These are phyloP conservation scores for Vidua chalybeata DNA, from an alignment of 2,113 vertebrate genomes.

Conservation along the genomic window DNA sequence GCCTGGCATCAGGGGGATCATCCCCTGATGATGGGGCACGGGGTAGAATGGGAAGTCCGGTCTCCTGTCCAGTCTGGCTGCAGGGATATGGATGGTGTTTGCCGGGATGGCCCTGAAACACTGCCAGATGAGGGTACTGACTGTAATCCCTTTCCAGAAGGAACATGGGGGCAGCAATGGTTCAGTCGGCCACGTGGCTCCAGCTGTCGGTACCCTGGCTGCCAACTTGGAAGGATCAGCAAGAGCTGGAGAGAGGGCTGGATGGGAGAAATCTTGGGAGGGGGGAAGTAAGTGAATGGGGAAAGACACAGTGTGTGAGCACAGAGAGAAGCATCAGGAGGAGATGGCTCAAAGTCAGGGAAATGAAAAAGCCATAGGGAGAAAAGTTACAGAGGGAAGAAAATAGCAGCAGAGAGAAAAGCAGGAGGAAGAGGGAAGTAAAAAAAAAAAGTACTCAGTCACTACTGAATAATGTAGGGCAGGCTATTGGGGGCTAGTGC, in stretches of 20 bases:
- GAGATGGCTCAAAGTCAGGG: rapidly evolving
- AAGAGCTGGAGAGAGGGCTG: background rate
- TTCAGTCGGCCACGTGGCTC: rapidly evolving
- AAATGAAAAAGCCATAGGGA: background rate
- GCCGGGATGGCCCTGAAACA: background rate
- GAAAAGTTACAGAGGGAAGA: constrained; percentile 4
- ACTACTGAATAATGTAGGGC: constrained; percentile 38
- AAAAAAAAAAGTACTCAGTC: background rate
- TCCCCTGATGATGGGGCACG: too few species aligned
- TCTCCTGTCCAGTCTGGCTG: background rate
- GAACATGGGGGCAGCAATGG: background rate
- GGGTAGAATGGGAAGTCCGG: background rate
- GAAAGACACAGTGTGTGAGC: background rate
- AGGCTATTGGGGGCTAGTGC: constrained; percentile 14
- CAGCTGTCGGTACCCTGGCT: rapidly evolving
- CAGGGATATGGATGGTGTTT: background rate
- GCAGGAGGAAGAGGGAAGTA: background rate
- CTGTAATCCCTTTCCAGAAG: background rate
- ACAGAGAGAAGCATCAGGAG: background rate
- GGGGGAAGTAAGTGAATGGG: background rate
- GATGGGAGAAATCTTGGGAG: background rate
- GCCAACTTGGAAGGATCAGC: background rate
- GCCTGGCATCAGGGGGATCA: background rate
- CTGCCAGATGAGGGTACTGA: background rate
- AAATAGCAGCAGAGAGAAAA: constrained; percentile 1